These are phyloP conservation scores for Spea bombifrons DNA, from an alignment of 2,113 vertebrate species.

Conservation along the genomic window DNA sequence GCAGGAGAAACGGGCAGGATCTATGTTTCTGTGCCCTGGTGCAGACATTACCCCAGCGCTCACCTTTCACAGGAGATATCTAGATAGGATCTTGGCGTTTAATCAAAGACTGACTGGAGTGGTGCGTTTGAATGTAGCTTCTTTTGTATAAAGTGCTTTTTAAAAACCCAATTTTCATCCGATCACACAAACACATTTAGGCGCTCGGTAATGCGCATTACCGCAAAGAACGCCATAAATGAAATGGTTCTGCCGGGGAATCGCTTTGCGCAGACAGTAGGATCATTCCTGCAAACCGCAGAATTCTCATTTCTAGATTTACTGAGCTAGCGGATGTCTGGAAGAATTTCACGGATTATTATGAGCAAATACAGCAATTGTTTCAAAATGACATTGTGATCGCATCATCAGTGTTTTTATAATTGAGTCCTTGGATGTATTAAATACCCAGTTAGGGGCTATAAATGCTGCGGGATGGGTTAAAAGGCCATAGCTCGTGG, in stretches of 20 bases:
- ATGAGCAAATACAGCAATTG: background rate
- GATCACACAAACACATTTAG: conserved; percentile 41
- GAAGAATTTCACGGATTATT: background rate
- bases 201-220: conserved; percentile 36
- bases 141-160: conserved; percentile 33
- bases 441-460: background rate
- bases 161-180: conserved; percentile 43
- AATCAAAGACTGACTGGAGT: conserved; percentile 41
- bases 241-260: conserved; percentile 22
- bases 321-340: too few species aligned
- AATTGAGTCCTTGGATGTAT: background rate
- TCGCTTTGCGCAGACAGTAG: conserved; percentile 13
- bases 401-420: background rate
- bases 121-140: conserved; percentile 14
- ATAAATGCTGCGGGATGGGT: background rate
- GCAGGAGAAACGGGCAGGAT: background rate
- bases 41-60: conserved; percentile 38
- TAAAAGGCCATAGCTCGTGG: background rate
- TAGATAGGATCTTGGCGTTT: conserved; percentile 39
- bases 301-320: conserved; percentile 19
- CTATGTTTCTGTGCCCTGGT: background rate
- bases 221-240: conserved; percentile 28
- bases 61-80: conserved; percentile 7
- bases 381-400: background rate
- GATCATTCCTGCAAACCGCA: conserved; percentile 17